Evolutionary conservation across 2,888 invertebrate genomes (phyloP).

Genomic region (Dolichomitus sp.): DNA sequence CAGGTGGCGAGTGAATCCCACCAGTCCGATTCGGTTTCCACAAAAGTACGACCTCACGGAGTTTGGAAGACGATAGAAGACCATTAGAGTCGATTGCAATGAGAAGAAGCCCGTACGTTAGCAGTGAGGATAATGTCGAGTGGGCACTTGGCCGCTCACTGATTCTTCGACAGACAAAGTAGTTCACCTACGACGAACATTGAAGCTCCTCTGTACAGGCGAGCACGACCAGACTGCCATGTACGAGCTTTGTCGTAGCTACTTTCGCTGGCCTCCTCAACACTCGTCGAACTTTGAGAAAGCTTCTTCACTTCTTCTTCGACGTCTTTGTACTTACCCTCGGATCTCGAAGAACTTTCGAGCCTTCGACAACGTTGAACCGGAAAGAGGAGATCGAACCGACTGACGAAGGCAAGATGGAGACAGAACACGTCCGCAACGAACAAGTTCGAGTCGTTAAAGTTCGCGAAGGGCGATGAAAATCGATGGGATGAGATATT

Average conservation of each 20-base stretch:
- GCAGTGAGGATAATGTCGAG: conserved; percentile 54
- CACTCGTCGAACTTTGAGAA: conserved; percentile 48
- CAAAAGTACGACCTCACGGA: conserved; percentile 37
- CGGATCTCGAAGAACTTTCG: conserved; percentile 25
- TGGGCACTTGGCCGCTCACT: conserved; percentile 37
- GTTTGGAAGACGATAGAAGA: conserved; percentile 63
- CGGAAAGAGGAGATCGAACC: not conserved
- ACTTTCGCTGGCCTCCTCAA: conserved; percentile 25
- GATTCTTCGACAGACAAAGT: conserved; percentile 37
- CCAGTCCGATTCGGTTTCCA: conserved; percentile 45
- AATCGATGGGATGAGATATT: not conserved
- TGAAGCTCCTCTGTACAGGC: conserved; percentile 19
- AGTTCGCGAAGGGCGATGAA: not conserved
- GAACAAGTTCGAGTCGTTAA: conserved; percentile 15
- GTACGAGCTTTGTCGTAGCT: conserved; percentile 29
- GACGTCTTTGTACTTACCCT: conserved; percentile 18
- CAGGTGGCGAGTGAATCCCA: conserved; percentile 48
- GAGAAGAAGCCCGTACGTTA: conserved; percentile 44
- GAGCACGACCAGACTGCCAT: conserved; percentile 1
- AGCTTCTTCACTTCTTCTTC: conserved; percentile 33
- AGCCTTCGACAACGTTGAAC: conserved; percentile 21
- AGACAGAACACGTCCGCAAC: not conserved
- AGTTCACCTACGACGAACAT: conserved; percentile 33
- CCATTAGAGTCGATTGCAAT: conserved; percentile 64
- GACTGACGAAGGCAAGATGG: not conserved